Conservation (phyloP, 1,140 invertebrate genomes). For the Dendrolimus punctatus region DNA sequence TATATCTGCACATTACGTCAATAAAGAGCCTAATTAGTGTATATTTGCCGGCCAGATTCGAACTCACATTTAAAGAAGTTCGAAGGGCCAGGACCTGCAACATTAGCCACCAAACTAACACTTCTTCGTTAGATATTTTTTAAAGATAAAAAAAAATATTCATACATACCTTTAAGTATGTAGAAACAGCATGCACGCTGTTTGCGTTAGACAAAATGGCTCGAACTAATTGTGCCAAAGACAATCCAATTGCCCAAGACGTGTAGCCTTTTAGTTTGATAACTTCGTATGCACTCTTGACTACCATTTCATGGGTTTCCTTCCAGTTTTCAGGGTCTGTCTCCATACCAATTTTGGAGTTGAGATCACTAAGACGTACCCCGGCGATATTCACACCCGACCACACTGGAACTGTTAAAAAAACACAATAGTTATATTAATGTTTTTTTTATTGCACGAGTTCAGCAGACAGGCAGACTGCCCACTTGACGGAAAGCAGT, state of each 20-base stretch:
- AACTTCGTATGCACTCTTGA: conserved; percentile 90
- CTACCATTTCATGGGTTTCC: conserved; percentile 77
- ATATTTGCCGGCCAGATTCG: no score
- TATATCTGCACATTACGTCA: no score
- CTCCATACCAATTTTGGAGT: conserved; percentile 80
- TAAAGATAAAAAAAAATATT: no score
- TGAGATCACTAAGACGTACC: conserved; percentile 84
- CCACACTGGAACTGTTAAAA: conserved; percentile 88
- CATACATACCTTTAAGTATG: conserved; percentile 79
- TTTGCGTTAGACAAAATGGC: conserved; percentile 84
- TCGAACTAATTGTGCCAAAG: conserved; percentile 80
- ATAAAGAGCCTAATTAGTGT: no score
- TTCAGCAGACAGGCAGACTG: no score
- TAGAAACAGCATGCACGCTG: conserved; percentile 87
- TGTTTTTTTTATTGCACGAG: no score
- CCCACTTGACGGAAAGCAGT: no score
- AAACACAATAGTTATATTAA: neutral
- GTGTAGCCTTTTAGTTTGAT: conserved; percentile 93
- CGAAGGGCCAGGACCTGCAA: no score
- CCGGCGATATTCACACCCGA: conserved; percentile 94
- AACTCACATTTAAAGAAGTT: no score
- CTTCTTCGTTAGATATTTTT: no score
- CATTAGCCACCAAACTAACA: no score
- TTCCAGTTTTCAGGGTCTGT: conserved; percentile 86
- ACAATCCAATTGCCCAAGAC: conserved; percentile 92